These are phyloP conservation scores for Puffinus mauretanicus DNA, from an alignment of 2,113 vertebrate species.

Conservation along the genomic window DNA sequence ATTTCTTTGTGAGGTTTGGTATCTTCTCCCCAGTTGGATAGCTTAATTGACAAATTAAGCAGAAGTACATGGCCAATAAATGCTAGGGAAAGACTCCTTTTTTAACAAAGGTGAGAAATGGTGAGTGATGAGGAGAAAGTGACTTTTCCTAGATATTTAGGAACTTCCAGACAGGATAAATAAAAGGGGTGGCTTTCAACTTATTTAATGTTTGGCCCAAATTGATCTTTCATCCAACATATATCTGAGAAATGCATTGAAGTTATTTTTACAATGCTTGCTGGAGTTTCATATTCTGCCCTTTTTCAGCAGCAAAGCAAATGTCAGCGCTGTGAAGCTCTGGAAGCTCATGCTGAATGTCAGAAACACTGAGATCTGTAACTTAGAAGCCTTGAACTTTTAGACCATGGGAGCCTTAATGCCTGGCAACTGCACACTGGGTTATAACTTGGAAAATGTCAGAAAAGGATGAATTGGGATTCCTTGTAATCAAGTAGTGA, in stretches of 20 bases:
- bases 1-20: neutral
- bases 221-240: neutral
- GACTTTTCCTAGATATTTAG: neutral
- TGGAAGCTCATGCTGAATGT: neutral
- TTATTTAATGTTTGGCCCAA: neutral
- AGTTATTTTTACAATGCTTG: neutral
- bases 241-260: neutral
- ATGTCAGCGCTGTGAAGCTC: slow-evolving; percentile 23
- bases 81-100: neutral
- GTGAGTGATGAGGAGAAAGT: neutral
- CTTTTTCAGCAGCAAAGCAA: slow-evolving; percentile 24
- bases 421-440: neutral
- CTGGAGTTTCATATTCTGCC: neutral
- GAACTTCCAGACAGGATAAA: neutral
- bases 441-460: neutral
- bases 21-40: neutral
- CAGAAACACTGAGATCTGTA: neutral
- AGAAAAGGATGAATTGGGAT: neutral
- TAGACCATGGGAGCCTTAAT: neutral
- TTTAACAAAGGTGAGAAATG: neutral
- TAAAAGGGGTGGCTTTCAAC: neutral
- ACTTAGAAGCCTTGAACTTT: neutral
- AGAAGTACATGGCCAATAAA: neutral
- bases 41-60: neutral
- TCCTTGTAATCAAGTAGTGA: neutral